Percentiles rank a stretch among this genome's conserved stretches.
Evolutionary conservation across 37 sponge, comb jelly and placozoan genomes (phyloP).

Genomic region (Agelas oroides): DNA sequence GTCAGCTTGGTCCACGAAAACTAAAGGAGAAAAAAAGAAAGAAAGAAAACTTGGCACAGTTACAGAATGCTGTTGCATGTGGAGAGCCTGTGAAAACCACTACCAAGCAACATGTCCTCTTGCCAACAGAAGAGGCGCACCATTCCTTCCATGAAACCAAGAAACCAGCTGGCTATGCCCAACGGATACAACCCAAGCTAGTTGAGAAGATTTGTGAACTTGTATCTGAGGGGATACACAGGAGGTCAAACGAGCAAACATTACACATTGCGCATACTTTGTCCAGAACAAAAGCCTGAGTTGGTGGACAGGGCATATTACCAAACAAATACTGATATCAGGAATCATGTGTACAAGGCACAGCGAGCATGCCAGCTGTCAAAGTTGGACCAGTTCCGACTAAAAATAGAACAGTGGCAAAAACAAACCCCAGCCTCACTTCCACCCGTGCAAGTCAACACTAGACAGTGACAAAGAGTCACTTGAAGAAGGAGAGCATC

Average conservation of each 20-base stretch:
- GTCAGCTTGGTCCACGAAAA: slow-evolving; percentile 4
- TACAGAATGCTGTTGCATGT: slow-evolving; percentile 13
- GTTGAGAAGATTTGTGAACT: slow-evolving; percentile 33
- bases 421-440: neutral
- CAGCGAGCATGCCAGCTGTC: slow-evolving; percentile 15
- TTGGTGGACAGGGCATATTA: slow-evolving; percentile 37
- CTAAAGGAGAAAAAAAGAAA: neutral
- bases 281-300: no score
- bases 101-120: slow-evolving; percentile 5
- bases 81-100: neutral
- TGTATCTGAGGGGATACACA: slow-evolving; percentile 32
- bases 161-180: slow-evolving; percentile 28
- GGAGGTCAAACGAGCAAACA: slow-evolving; percentile 38
- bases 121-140: slow-evolving; percentile 31
- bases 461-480: neutral
- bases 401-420: slow-evolving; percentile 39
- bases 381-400: slow-evolving; percentile 23
- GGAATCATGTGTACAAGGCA: no score
- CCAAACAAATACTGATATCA: no score
- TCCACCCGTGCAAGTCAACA: slow-evolving; percentile 13
- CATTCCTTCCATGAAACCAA: slow-evolving; percentile 9
- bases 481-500: neutral
- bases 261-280: no score
- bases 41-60: neutral
- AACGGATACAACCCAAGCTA: slow-evolving; percentile 20